A percentile compares a stretch with the other conserved stretches of the same genome.
phyloP scores from a whole-genome alignment of 2,888 invertebrate genomes.

The Drosophila yooni region DNA sequence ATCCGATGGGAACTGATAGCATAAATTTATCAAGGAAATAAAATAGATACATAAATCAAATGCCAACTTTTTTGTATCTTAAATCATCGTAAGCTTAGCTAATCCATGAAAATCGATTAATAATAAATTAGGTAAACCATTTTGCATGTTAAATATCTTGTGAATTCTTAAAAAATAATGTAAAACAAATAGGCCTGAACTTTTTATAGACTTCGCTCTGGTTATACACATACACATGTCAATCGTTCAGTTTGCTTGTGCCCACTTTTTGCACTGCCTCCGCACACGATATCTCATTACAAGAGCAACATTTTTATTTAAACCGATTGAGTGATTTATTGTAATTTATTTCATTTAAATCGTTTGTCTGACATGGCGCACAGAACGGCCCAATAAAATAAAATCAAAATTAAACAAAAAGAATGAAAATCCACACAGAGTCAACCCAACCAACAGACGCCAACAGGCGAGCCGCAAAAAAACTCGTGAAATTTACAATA shows the following conservation, averaged over 20 bases:
- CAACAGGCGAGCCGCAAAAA: conserved; percentile 54
- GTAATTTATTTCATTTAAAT: conserved; percentile 82
- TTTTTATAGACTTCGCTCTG: conserved; percentile 20
- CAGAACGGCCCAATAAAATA: conserved; percentile 38
- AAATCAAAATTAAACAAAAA: conserved; percentile 21
- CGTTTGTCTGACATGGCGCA: conserved; percentile 73
- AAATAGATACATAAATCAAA: background rate
- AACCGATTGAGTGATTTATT: conserved; percentile 80
- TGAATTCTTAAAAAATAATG: conserved; percentile 1
- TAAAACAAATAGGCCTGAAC: conserved; percentile 19
- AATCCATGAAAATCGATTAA: background rate
- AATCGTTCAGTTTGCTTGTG: conserved; percentile 1
- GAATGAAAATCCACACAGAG: conserved; percentile 26
- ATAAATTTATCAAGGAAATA: background rate
- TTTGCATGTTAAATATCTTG: background rate
- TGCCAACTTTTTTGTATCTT: background rate
- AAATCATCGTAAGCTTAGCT: background rate
- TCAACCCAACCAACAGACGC: conserved; percentile 28
- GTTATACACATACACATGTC: conserved; percentile 15
- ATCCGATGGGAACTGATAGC: background rate
- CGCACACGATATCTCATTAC: conserved; percentile 70
- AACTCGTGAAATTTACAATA: conserved; percentile 65
- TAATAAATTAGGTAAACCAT: background rate
- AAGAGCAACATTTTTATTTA: conserved; percentile 76
- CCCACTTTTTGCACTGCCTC: conserved; percentile 34